These are phyloP conservation scores for Tricholauxania praeusta DNA, from an alignment of 2,888 invertebrate genomes.

Conservation along the genomic window DNA sequence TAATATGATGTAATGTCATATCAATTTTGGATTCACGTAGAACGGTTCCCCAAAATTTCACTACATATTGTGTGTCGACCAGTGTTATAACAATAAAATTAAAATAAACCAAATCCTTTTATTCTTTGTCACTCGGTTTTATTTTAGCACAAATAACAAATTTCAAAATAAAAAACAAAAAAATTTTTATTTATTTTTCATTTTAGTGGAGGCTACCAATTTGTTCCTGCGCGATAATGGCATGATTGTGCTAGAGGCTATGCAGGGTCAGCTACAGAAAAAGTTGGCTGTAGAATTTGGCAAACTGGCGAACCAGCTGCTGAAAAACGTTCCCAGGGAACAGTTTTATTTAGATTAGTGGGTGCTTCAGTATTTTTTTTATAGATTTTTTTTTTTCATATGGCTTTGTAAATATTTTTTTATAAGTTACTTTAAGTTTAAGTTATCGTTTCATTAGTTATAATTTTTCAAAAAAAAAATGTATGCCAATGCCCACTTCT, in stretches of 20 bases:
- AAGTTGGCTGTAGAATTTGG: constrained; percentile 75
- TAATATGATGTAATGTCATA: no score
- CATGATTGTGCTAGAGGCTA: constrained; percentile 76
- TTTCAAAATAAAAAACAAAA: no score
- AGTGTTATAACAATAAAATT: no score
- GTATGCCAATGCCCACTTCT: no score
- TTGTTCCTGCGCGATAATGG: constrained; percentile 78
- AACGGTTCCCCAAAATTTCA: no score
- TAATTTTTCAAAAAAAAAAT: no score
- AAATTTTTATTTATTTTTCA: background rate
- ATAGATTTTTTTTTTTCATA: background rate
- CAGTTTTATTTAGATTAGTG: constrained; percentile 68
- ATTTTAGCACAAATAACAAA: background rate
- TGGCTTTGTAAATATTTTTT: constrained; percentile 6
- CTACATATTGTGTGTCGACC: no score
- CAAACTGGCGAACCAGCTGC: constrained; percentile 75
- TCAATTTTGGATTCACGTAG: no score
- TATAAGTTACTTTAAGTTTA: constrained; percentile 4
- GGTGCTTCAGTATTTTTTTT: background rate
- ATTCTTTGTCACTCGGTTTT: no score
- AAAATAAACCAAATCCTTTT: no score
- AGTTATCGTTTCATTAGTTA: background rate
- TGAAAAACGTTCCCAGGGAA: constrained; percentile 75
- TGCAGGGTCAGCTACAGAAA: constrained; percentile 76
- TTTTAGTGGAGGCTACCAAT: constrained; percentile 77